phyloP scores from a whole-genome alignment of 2,888 invertebrate species.

The Perithous albicinctus region DNA sequence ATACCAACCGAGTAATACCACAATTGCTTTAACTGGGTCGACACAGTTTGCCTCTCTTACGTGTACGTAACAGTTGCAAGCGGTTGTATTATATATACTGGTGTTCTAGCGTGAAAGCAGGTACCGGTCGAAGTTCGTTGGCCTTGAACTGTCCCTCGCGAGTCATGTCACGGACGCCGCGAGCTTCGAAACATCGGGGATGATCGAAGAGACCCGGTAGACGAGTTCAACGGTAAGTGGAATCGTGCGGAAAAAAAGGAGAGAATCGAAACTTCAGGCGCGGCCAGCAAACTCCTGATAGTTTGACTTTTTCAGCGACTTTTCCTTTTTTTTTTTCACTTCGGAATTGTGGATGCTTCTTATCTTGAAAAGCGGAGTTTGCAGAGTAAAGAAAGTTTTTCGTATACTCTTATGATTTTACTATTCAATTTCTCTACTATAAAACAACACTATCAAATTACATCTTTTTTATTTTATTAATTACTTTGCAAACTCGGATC shows the following conservation, averaged over 20 bases:
- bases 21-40: conserved; percentile 43
- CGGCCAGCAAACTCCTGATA: neutral
- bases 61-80: conserved; percentile 59
- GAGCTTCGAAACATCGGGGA: conserved; percentile 50
- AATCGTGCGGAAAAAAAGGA: conserved; percentile 38
- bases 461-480: no score
- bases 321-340: neutral
- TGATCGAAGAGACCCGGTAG: conserved; percentile 41
- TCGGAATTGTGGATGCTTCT: neutral
- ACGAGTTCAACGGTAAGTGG: conserved; percentile 34
- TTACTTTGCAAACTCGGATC: no score
- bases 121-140: conserved; percentile 68
- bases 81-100: conserved; percentile 16
- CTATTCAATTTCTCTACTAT: no score
- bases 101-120: conserved; percentile 31
- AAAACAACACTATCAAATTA: no score
- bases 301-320: neutral
- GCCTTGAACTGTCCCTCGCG: conserved; percentile 64
- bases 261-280: conserved; percentile 5
- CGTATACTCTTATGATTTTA: no score
- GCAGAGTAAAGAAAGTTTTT: no score
- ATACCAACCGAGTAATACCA: neutral
- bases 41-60: conserved; percentile 48
- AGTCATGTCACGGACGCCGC: conserved; percentile 67
- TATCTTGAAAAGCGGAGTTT: neutral